Percentiles rank a stretch among this genome's conserved stretches.
phyloP scores from a whole-genome alignment of 2,113 vertebrate species.

The Perca flavescens region DNA sequence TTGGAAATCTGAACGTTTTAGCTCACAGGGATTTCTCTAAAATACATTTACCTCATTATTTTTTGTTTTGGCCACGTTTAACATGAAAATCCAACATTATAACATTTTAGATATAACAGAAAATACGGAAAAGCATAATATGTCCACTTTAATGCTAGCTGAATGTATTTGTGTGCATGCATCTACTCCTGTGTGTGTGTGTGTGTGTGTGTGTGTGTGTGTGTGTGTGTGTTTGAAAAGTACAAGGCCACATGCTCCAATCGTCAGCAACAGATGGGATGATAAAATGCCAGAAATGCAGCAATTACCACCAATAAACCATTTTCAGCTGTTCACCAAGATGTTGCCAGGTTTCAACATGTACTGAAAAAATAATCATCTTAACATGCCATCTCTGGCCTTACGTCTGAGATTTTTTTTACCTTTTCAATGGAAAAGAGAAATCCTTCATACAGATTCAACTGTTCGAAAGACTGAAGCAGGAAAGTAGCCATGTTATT shows the following conservation, averaged over 20 bases:
- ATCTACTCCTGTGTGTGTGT: slow-evolving; percentile 4
- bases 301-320: slow-evolving; percentile 70
- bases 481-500: not conserved
- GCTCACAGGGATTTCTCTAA: too few species aligned
- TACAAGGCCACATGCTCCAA: slow-evolving; percentile 61
- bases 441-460: not conserved
- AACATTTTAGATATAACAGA: too few species aligned
- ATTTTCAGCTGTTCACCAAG: slow-evolving; percentile 47
- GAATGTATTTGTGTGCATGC: slow-evolving; percentile 28
- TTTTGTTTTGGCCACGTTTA: too few species aligned
- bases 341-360: slow-evolving; percentile 52
- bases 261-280: slow-evolving; percentile 72
- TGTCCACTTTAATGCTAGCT: not conserved
- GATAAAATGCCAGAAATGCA: slow-evolving; percentile 66
- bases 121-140: too few species aligned
- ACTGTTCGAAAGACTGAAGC: not conserved
- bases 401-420: not conserved
- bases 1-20: too few species aligned
- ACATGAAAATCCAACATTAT: too few species aligned
- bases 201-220: slow-evolving; percentile 13
- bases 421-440: not conserved
- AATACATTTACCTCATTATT: too few species aligned
- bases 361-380: slow-evolving; percentile 1
- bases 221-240: slow-evolving; percentile 36
- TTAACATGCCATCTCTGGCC: not conserved